These are phyloP conservation scores for Callimorpha dominula DNA, from an alignment of 2,888 invertebrate genomes.

Conservation along the genomic window DNA sequence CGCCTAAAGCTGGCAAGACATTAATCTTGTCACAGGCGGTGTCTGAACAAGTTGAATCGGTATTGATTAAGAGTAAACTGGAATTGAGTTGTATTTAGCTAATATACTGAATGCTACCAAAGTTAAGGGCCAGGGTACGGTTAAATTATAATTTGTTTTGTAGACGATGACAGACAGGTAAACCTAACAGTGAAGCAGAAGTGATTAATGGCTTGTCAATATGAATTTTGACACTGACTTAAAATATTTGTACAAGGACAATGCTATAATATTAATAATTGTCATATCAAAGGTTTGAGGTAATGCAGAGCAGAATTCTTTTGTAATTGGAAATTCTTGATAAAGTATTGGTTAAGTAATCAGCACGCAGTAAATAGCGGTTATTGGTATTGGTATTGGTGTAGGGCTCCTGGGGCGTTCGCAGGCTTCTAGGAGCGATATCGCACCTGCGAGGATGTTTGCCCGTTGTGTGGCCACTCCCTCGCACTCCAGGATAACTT, in stretches of 20 bases:
- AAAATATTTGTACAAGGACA: too few relatives aligned
- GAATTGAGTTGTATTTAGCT: slow-evolving; percentile 53
- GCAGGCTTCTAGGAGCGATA: too few relatives aligned
- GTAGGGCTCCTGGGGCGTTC: too few relatives aligned
- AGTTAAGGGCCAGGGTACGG: slow-evolving; percentile 6
- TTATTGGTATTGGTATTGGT: too few relatives aligned
- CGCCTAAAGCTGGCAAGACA: slow-evolving; percentile 45
- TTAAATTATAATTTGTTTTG: slow-evolving; percentile 5
- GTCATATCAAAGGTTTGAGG: not conserved
- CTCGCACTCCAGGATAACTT: too few relatives aligned
- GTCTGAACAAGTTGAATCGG: slow-evolving; percentile 49
- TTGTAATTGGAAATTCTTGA: not conserved
- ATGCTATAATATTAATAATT: not conserved
- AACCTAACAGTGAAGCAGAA: not conserved
- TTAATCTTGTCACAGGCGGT: slow-evolving; percentile 58
- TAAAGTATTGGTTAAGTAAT: not conserved
- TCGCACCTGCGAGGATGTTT: too few relatives aligned
- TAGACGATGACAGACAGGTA: not conserved
- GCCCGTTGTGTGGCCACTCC: too few relatives aligned
- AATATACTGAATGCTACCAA: slow-evolving; percentile 34
- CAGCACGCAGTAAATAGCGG: not conserved
- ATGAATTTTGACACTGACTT: not conserved
- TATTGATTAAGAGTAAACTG: slow-evolving; percentile 57
- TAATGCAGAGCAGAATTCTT: not conserved
- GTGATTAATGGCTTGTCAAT: not conserved